Evolutionary conservation across 2,797 vertebrate genomes (phyloP), one percentile per base, ranked within the genome.

Genomic region (Mycteria americana): DNA sequence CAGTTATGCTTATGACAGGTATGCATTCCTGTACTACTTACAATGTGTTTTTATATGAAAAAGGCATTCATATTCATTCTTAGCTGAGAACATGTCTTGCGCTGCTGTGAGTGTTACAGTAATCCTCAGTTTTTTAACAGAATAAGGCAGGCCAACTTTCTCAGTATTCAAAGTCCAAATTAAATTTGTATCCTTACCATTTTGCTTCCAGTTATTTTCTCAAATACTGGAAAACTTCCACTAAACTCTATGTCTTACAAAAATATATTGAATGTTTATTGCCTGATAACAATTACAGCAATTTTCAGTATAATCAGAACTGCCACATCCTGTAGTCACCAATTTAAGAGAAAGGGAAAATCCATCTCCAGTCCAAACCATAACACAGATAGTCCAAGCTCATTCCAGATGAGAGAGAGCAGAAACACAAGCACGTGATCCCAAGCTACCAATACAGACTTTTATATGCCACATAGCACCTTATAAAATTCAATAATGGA

Each of bases 241-340:
- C 30, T 45, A 72, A 89, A 69, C 54, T 93, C 65, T 85, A 72
- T 63, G 59, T 91, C 87, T 94, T 73, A 86, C 57, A 89, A 88
- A 96, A 95, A 85, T 83, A 92, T 88, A 93, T 89, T 94, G 94
- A 96, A 97, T 84, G 85, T 93, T 96, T 97, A 97, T 95, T 93
- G 89, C 89, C 87, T 93, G 93, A 97, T 96, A 97, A 97, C 89
- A 95, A 94, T 94, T 96, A 94, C 46, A 84, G 87, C 85, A 91
- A 95, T 96, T 95, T 93, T 89, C 91, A 91, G 95, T 88, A 70
- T 93, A 95, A 94, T 94, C 94, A 96, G 69, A 92, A 94, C 75
- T 81, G 89, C 92, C 95, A 96, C 93, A 97, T 96, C 95, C 94
- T 94, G 95, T 93, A 97, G 87, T 93, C 94, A 90, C 92, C 91